phyloP scores from a whole-genome alignment of 1,140 invertebrate genomes.

The Lutraria rhynchaena region DNA sequence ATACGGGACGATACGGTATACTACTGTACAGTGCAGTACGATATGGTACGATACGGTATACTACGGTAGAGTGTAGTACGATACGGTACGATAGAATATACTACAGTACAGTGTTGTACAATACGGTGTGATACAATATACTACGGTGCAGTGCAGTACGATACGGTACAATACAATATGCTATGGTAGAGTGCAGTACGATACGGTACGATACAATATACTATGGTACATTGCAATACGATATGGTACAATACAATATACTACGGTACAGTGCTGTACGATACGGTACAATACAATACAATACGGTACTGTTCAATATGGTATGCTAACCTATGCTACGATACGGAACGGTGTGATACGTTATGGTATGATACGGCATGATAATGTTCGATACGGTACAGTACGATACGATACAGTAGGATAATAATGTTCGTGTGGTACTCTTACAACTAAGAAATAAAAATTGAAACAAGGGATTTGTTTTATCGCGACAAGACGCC shows the following conservation, averaged over 20 bases:
- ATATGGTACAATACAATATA: conserved; percentile 30
- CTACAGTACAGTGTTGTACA: too few relatives aligned
- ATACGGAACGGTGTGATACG: not conserved
- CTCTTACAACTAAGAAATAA: too few relatives aligned
- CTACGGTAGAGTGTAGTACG: too few relatives aligned
- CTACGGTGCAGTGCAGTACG: conserved; percentile 30
- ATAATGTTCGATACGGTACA: not conserved
- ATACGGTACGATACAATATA: conserved; percentile 30
- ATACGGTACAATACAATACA: not conserved
- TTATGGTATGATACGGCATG: conserved; percentile 4
- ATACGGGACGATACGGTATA: too few relatives aligned
- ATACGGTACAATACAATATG: conserved; percentile 34
- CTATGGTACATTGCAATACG: conserved; percentile 29
- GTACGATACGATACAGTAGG: not conserved
- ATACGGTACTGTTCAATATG: not conserved
- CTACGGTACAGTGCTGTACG: conserved; percentile 18
- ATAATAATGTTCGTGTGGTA: too few relatives aligned
- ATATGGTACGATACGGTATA: too few relatives aligned
- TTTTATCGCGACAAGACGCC: too few relatives aligned
- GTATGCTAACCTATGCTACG: not conserved
- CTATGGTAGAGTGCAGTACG: conserved; percentile 37
- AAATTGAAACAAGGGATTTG: too few relatives aligned
- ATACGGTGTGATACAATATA: conserved; percentile 12
- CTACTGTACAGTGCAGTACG: too few relatives aligned
- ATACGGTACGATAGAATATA: too few relatives aligned